phyloP scores from a whole-genome alignment of 2,888 invertebrate species.

The Ophioninae sp. region DNA sequence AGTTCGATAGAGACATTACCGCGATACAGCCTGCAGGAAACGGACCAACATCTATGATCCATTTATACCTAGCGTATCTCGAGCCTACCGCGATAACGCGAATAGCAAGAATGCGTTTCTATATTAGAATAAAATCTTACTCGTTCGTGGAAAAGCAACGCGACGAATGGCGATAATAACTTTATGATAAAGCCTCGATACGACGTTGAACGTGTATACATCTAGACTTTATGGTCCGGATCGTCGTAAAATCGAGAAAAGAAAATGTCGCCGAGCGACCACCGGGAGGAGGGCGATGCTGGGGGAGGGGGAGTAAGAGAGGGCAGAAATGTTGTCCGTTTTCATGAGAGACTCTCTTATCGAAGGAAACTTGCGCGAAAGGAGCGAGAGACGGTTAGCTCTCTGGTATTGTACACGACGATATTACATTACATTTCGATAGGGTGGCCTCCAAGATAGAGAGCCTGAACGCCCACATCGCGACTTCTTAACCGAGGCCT shows the following conservation, averaged over 20 bases:
- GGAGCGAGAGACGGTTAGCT: slow-evolving; percentile 37
- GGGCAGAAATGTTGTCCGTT: slow-evolving; percentile 35
- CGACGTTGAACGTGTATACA: slow-evolving; percentile 50
- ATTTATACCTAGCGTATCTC: slow-evolving; percentile 26
- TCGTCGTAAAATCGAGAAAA: slow-evolving; percentile 31
- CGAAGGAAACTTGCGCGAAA: slow-evolving; percentile 46
- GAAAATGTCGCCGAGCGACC: slow-evolving; percentile 39
- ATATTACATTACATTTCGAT: slow-evolving; percentile 56
- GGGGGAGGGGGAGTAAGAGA: background rate
- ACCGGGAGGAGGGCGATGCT: slow-evolving; percentile 1
- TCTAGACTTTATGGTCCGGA: slow-evolving; percentile 51
- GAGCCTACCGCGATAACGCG: slow-evolving; percentile 39
- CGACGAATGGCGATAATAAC: slow-evolving; percentile 23
- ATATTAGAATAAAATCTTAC: slow-evolving; percentile 46
- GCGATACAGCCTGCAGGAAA: slow-evolving; percentile 24
- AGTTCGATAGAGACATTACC: slow-evolving; percentile 51
- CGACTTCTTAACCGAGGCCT: slow-evolving; percentile 40
- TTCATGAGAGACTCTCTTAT: slow-evolving; percentile 45
- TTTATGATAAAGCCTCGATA: slow-evolving; percentile 56
- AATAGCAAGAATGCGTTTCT: slow-evolving; percentile 43
- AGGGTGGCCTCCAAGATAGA: slow-evolving; percentile 57
- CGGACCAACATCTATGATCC: slow-evolving; percentile 35
- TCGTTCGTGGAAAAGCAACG: slow-evolving; percentile 23
- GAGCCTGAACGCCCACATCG: slow-evolving; percentile 53
- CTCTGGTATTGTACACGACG: slow-evolving; percentile 48